These are phyloP conservation scores for Pygoscelis adeliae DNA, from an alignment of 2,113 vertebrate species.

Conservation along the genomic window DNA sequence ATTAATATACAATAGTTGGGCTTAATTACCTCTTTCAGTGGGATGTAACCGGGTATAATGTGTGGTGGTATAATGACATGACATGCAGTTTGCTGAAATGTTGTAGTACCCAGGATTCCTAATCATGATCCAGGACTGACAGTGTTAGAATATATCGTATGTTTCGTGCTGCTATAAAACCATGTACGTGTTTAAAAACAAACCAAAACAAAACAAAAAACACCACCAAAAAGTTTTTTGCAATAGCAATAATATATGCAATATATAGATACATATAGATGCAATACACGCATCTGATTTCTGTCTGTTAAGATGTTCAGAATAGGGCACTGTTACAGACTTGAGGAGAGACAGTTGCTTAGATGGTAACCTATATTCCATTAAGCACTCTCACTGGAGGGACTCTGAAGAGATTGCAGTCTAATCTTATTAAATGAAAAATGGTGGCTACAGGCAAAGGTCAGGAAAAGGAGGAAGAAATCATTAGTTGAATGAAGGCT, in stretches of 20 bases:
- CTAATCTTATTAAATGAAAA: constrained; percentile 50
- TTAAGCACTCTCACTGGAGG: constrained; percentile 25
- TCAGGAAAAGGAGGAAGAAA: neutral
- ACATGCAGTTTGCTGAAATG: neutral
- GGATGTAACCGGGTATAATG: neutral
- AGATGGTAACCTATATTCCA: neutral
- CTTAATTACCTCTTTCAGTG: neutral
- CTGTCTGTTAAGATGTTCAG: neutral
- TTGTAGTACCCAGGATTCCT: neutral
- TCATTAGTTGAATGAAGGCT: neutral
- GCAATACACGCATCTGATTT: neutral
- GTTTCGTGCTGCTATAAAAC: neutral
- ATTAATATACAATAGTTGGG: neutral
- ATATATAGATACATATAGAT: too few species aligned
- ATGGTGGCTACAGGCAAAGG: neutral
- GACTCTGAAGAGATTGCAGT: neutral
- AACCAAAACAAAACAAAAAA: too few species aligned
- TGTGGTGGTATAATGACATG: neutral
- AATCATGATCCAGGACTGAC: neutral
- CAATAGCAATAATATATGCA: too few species aligned
- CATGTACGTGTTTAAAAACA: too few species aligned
- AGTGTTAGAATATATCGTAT: neutral
- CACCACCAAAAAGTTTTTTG: neutral
- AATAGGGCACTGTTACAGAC: neutral
- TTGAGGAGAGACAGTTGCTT: neutral